A percentile compares a stretch with the other conserved stretches of the same genome.
These are phyloP conservation scores for Mythimna albipuncta DNA, from an alignment of 2,888 invertebrate species.

Conservation along the genomic window DNA sequence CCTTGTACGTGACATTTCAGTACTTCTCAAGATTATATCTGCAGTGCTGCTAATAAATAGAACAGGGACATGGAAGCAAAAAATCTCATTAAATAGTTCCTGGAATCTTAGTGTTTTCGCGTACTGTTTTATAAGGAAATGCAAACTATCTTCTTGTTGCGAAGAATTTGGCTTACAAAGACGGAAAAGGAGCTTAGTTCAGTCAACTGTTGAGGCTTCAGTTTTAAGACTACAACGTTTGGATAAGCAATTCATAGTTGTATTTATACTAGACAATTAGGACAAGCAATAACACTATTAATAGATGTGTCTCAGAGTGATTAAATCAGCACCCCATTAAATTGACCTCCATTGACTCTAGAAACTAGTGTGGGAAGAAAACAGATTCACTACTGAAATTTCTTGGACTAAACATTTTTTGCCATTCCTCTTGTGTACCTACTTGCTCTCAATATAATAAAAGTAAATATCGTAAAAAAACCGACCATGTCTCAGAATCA, in stretches of 20 bases:
- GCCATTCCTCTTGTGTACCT: background rate
- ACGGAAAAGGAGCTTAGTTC: slow-evolving; percentile 13
- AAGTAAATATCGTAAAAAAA: too few relatives aligned
- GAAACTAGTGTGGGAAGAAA: slow-evolving; percentile 47
- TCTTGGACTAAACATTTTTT: background rate
- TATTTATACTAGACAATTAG: slow-evolving; percentile 1
- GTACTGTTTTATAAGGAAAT: slow-evolving; percentile 10
- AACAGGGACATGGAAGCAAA: background rate
- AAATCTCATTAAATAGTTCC: slow-evolving; percentile 1
- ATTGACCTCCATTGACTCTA: slow-evolving; percentile 43
- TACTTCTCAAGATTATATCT: slow-evolving; percentile 29
- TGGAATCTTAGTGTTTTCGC: background rate
- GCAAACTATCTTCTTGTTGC: slow-evolving; percentile 6
- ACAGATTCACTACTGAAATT: slow-evolving; percentile 12
- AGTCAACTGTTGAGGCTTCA: background rate
- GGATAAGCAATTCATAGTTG: background rate
- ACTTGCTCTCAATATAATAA: background rate
- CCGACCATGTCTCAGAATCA: too few relatives aligned
- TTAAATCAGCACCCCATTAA: slow-evolving; percentile 47
- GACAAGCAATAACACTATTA: slow-evolving; percentile 1
- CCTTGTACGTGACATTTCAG: slow-evolving; percentile 28
- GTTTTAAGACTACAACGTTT: background rate
- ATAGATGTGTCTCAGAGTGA: slow-evolving; percentile 38
- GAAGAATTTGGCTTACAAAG: slow-evolving; percentile 2
- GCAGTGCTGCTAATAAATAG: slow-evolving; percentile 11